Evolutionary conservation across 53 echinoderm and acorn worm species (phyloP).

Genomic region (Luidia sarsii): DNA sequence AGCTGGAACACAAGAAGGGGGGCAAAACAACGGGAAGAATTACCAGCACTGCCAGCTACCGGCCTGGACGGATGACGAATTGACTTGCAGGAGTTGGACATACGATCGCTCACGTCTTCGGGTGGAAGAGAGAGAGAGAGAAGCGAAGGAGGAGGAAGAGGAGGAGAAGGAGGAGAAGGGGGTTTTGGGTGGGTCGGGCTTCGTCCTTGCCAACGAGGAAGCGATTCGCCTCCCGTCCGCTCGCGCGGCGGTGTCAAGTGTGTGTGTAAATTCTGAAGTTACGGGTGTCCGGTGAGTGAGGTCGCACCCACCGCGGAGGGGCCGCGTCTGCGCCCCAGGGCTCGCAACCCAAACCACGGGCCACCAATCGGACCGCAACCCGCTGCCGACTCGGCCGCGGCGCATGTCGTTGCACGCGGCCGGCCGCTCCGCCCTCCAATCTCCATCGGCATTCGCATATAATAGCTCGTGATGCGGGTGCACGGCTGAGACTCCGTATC

Average conservation of each 20-base stretch:
- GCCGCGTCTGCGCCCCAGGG: slow-evolving; percentile 27
- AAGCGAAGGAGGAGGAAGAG: no score
- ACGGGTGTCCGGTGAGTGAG: slow-evolving; percentile 49
- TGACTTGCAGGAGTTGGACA: slow-evolving; percentile 18
- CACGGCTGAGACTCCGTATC: slow-evolving; percentile 19
- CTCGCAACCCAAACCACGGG: slow-evolving; percentile 26
- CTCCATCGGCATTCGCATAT: no score
- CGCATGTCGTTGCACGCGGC: no score
- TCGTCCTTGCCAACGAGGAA: no score
- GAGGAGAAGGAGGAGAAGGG: no score
- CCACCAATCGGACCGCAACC: no score
- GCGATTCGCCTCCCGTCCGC: slow-evolving; percentile 32
- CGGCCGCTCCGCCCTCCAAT: no score
- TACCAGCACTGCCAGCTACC: slow-evolving; percentile 14
- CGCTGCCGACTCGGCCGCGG: no score
- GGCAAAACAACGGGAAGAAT: slow-evolving; percentile 43
- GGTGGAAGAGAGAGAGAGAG: slow-evolving; percentile 3
- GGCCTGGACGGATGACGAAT: slow-evolving; percentile 21
- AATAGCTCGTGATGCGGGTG: no score
- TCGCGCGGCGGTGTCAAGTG: slow-evolving; percentile 48
- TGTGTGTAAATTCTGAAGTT: slow-evolving; percentile 57
- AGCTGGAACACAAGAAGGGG: slow-evolving; percentile 40
- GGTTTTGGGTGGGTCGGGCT: no score
- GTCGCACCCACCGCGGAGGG: slow-evolving; percentile 34
- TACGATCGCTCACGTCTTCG: slow-evolving; percentile 39